Base-by-base conservation (phyloP, 2,888 invertebrate species). In the Drosophila mulleri region DNA sequence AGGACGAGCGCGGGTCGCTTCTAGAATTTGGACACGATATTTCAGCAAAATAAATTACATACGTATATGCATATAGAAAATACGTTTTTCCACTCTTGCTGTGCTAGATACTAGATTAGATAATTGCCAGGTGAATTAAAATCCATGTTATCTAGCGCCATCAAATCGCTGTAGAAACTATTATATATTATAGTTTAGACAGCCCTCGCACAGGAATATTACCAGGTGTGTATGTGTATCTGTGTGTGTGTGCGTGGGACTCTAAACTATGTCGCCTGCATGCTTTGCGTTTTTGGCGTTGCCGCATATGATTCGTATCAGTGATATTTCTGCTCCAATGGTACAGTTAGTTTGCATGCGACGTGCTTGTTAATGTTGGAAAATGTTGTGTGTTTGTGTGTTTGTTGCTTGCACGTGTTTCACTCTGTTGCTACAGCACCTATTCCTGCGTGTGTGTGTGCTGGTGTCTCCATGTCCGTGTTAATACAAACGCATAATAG, bases 401-500 rank as follows among this genome's bases (percentile, higher is more conserved):
- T 61, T 53, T 57, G 45, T 61, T 39, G 18, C 48, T 42, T 37
- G 76, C 63, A 56, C 61, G 67, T 67, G 54, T 41, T 58, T 56
- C 29, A 47, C 69, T 73, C 56, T 61, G 53, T 58, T 54, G 61
- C 67, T 58, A 23, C 26, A 45, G 16, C 20, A 14, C 5, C 9
- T 18, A 4, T n/a, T 41, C n/a, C 16, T 16, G 5, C 14, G 32
- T 23, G 39, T 37, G 59, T 48, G 53, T 39, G 65, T 50, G 59
- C 62, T 63, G 54, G 41, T 45, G 68, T 56, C 23, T 54, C 16
- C 53, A 52, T 71, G 71, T 79, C 62, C 71, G 75, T 87, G 90
- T 89, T 86, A 90, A 90, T 90, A 89, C 82, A 82, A 88, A 90
- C 88, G 88, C 89, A 86, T 88, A 89, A 89, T 85, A 77, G 68